phyloP scores from a whole-genome alignment of 92 coral and sea anemone species.

The Metridium senile region DNA sequence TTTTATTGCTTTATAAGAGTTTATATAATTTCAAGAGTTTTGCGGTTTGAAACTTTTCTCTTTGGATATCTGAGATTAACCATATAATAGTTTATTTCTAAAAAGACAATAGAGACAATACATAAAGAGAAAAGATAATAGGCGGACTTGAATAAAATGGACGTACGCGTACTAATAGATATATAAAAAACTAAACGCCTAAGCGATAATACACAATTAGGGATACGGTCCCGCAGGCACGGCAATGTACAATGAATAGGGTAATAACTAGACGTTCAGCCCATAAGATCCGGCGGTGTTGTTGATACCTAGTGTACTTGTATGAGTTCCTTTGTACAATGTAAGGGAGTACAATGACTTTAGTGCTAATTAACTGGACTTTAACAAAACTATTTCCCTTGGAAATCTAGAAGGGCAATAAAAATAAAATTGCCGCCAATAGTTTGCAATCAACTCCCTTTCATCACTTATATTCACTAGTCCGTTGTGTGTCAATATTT shows the following conservation, averaged over 20 bases:
- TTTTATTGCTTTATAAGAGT: neutral
- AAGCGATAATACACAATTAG: conserved; percentile 21
- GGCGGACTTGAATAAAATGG: conserved; percentile 19
- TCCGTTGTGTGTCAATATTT: conserved; percentile 67
- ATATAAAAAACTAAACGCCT: conserved; percentile 21
- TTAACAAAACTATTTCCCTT: conserved; percentile 44
- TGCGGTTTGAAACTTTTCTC: conserved; percentile 1
- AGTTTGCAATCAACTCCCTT: conserved; percentile 52
- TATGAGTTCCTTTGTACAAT: conserved; percentile 26
- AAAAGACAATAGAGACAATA: conserved; percentile 26
- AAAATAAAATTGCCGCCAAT: conserved; percentile 60
- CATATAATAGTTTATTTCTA: conserved; percentile 1
- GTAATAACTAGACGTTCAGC: neutral
- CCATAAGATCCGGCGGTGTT: neutral
- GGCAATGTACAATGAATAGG: too few relatives aligned
- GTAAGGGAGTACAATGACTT: conserved; percentile 24
- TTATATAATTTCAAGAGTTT: neutral
- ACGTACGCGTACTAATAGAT: conserved; percentile 37
- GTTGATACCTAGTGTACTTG: conserved; percentile 22
- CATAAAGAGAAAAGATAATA: conserved; percentile 37
- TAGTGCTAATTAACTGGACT: conserved; percentile 35
- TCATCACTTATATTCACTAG: conserved; percentile 59
- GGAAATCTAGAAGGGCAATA: conserved; percentile 58
- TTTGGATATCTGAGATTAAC: conserved; percentile 2
- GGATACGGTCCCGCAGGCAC: neutral